Conservation (phyloP, 2,888 invertebrate genomes). For the Villa cingulata region DNA sequence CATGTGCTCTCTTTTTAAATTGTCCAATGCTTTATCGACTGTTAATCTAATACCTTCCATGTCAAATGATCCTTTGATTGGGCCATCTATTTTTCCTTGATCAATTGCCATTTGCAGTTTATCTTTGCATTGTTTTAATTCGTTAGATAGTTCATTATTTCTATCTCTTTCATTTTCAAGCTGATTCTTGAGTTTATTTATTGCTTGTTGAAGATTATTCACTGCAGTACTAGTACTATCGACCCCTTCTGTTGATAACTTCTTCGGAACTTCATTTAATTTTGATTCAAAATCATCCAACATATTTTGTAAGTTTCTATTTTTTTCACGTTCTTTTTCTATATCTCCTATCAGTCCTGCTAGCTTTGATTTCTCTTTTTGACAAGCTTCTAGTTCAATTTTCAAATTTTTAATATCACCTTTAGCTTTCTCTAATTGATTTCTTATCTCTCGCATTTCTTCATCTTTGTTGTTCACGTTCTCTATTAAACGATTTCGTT, state of each 20-base stretch:
- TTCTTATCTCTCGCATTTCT: constrained; percentile 1
- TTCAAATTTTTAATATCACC: neutral
- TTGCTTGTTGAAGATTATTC: neutral
- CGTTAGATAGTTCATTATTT: constrained; percentile 5
- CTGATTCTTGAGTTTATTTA: constrained; percentile 6
- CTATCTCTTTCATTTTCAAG: constrained; percentile 3
- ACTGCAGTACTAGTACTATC: neutral
- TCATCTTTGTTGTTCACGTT: neutral
- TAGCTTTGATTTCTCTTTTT: neutral
- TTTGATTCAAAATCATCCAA: constrained; percentile 10
- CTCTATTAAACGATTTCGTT: constrained; percentile 1
- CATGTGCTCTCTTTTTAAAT: neutral
- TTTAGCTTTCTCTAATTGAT: neutral
- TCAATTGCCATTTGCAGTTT: neutral
- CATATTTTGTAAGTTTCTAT: constrained; percentile 13
- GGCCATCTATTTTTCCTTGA: neutral
- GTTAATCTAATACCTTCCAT: neutral
- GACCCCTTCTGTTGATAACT: neutral
- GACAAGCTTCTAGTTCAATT: neutral
- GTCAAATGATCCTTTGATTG: neutral
- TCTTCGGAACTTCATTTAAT: constrained; percentile 3
- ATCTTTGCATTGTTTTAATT: constrained; percentile 2
- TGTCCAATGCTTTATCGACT: neutral
- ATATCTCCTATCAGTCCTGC: constrained; percentile 16
- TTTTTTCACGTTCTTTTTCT: constrained; percentile 19